Evolutionary conservation across 2,797 vertebrate genomes (phyloP).

Genomic region (Eupleurogrammus muticus): DNA sequence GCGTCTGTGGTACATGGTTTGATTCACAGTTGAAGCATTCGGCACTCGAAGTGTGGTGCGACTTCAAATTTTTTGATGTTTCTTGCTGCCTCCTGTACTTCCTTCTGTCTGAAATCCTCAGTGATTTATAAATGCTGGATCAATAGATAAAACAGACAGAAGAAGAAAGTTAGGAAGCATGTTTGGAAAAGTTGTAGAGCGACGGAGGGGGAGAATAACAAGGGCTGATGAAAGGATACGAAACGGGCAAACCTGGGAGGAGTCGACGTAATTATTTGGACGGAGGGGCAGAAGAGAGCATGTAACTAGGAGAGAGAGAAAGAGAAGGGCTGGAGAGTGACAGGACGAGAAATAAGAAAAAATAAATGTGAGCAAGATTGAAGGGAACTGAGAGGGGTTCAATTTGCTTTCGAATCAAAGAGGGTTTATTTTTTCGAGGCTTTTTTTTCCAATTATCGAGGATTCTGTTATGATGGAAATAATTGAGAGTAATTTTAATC

Average conservation of each 20-base stretch:
- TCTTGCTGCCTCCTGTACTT: not conserved
- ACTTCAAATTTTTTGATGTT: not conserved
- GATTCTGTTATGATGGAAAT: slow-evolving; percentile 19
- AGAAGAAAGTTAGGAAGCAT: not conserved
- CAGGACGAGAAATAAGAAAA: not conserved
- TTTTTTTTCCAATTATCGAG: not conserved
- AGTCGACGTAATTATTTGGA: not conserved
- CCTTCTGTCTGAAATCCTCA: not conserved
- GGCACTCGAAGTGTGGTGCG: no score
- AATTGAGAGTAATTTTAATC: slow-evolving; percentile 21
- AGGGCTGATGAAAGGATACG: not conserved
- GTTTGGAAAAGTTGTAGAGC: not conserved
- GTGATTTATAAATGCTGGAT: not conserved
- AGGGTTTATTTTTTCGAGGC: not conserved
- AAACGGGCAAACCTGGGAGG: not conserved
- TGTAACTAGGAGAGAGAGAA: not conserved
- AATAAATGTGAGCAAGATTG: not conserved
- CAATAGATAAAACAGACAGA: not conserved
- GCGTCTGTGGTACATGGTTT: not conserved
- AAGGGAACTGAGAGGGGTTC: not conserved
- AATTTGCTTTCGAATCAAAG: slow-evolving; percentile 28
- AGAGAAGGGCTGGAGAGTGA: not conserved
- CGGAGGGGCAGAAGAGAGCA: not conserved
- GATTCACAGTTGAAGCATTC: not conserved
- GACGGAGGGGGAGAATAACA: not conserved